Evolutionary conservation across 2,888 invertebrate genomes (phyloP).

Genomic region (Macroteleia sp.): DNA sequence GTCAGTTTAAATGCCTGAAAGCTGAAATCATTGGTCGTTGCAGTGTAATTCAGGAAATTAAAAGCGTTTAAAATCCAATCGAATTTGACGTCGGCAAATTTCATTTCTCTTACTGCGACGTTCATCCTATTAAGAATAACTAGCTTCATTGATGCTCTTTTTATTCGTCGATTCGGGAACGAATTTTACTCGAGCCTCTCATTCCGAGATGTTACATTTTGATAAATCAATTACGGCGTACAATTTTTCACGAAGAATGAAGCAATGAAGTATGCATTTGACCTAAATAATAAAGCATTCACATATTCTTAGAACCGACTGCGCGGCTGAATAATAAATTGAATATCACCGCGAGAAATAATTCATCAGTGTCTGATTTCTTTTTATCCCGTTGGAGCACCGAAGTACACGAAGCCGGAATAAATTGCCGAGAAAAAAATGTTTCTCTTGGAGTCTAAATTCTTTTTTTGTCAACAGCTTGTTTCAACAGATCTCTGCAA

Average conservation of each 20-base stretch:
- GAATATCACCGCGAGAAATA: conserved; percentile 60
- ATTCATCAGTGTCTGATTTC: conserved; percentile 58
- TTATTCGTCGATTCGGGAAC: conserved; percentile 33
- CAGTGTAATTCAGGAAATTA: background rate
- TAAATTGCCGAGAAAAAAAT: conserved; percentile 28
- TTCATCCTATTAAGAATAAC: conserved; percentile 19
- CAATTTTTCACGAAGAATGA: conserved; percentile 46
- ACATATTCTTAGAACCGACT: conserved; percentile 51
- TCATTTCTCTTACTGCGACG: conserved; percentile 5
- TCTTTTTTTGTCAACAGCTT: too few species aligned
- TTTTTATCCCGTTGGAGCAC: conserved; percentile 30
- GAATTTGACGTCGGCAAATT: background rate
- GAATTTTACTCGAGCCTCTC: conserved; percentile 38
- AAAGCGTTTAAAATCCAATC: background rate
- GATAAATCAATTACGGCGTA: conserved; percentile 61
- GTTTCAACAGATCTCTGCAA: too few species aligned
- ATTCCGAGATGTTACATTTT: conserved; percentile 56
- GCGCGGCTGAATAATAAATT: conserved; percentile 54
- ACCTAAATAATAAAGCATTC: conserved; percentile 62
- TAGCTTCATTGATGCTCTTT: conserved; percentile 29
- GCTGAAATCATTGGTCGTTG: too few species aligned
- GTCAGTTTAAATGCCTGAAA: too few species aligned
- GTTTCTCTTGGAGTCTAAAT: too few species aligned
- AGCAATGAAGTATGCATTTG: conserved; percentile 59
- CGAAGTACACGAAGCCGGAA: conserved; percentile 4